A percentile compares a stretch with the other conserved stretches of the same genome.
These are phyloP conservation scores for Tetranychus piercei DNA, from an alignment of 2,888 invertebrate species.

Conservation along the genomic window DNA sequence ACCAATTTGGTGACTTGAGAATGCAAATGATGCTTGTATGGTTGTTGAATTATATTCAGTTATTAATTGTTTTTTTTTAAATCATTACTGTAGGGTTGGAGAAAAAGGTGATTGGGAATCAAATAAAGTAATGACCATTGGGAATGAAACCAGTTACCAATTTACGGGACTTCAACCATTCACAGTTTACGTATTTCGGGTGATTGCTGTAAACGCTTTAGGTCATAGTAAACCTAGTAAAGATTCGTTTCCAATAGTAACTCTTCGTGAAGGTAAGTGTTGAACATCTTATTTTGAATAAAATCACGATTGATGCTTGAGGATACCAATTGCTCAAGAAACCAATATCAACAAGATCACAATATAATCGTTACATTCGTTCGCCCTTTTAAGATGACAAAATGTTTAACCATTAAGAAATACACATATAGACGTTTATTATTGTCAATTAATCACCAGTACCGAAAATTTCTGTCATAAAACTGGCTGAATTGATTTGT, in stretches of 20 bases:
- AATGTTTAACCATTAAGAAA: too few relatives aligned
- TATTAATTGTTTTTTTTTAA: not conserved
- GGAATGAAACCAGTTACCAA: constrained; percentile 46
- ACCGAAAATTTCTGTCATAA: too few relatives aligned
- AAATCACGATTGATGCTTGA: not conserved
- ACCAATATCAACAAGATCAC: not conserved
- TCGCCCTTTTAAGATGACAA: too few relatives aligned
- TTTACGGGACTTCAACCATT: constrained; percentile 49
- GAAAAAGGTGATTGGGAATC: constrained; percentile 50
- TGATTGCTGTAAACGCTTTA: constrained; percentile 50
- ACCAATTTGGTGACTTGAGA: too few relatives aligned
- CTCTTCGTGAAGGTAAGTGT: constrained; percentile 49
- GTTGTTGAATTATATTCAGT: not conserved
- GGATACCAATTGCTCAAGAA: not conserved
- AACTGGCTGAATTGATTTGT: too few relatives aligned
- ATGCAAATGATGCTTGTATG: not conserved
- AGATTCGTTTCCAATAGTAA: constrained; percentile 53
- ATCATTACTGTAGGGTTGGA: constrained; percentile 40
- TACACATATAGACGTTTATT: too few relatives aligned
- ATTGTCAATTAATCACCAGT: too few relatives aligned
- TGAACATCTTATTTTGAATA: not conserved
- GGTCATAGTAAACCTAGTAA: constrained; percentile 49
- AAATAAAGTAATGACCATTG: constrained; percentile 42
- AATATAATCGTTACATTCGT: too few relatives aligned
- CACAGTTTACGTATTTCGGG: constrained; percentile 54